Base-by-base conservation (phyloP, 2,888 invertebrate species). In the Sympetrum striolatum region DNA sequence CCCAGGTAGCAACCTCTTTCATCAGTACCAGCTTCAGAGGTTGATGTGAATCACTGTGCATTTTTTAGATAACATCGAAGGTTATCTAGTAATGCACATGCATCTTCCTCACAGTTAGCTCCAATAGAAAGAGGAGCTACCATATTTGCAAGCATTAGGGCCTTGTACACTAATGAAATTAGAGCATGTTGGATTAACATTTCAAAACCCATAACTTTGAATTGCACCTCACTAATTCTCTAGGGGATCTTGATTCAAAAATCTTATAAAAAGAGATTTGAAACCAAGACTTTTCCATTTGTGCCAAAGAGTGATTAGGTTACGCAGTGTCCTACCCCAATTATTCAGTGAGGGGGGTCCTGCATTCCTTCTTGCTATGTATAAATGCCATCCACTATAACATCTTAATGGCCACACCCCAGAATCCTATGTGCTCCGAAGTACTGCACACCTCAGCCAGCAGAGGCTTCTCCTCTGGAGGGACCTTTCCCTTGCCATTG, bases 101-200 rank as follows among this genome's bases (percentile, higher is more conserved):
- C 81, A 81, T 81, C 81, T n/a, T 81, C 81, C 22, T 44, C 14
- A 44, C 81, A 81, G 81, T 81, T 81, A 39, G 81, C 37, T n/a
- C 81, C 81, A 37, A 44, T 18, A 39, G 81, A 80, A 81, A 39
- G 81, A 81, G 81, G 22, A 15, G 35, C 81, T 1, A 81, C 81
- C 81, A 81, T 81, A n/a, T n/a, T n/a, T n/a, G n/a, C n/a, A n/a
- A n/a, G n/a, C n/a, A n/a, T n/a, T n/a, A n/a, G n/a, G n/a, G n/a
- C n/a, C n/a, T n/a, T n/a, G n/a, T n/a, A n/a, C n/a, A n/a, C n/a
- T n/a, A n/a, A n/a, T n/a, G n/a, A n/a, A n/a, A n/a, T n/a, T n/a
- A n/a, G n/a, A n/a, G n/a, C n/a, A n/a, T n/a, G n/a, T n/a, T n/a
- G n/a, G n/a, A n/a, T n/a, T n/a, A n/a, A n/a, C n/a, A n/a, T n/a